These are phyloP conservation scores for Thymelicus acteon DNA, from an alignment of 2,888 invertebrate species.

Conservation along the genomic window DNA sequence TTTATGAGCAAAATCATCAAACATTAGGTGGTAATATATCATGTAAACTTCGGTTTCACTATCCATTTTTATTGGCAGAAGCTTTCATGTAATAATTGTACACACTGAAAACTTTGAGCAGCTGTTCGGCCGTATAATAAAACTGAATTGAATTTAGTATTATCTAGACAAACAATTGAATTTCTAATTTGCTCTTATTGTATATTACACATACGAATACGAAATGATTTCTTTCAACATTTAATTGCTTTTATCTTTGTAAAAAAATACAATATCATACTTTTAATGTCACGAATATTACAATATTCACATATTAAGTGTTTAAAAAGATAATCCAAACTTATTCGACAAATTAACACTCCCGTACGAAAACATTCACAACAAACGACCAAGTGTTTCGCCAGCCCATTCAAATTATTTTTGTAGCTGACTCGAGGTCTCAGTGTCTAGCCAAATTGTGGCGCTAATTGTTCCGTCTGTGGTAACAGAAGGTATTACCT, in stretches of 20 bases:
- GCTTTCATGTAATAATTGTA: constrained; percentile 15
- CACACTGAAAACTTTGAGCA: neutral
- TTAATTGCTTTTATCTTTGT: neutral
- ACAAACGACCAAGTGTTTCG: constrained; percentile 46
- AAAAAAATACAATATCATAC: too few species aligned
- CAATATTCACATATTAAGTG: too few species aligned
- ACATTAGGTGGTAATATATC: neutral
- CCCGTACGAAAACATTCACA: constrained; percentile 15
- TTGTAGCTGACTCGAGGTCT: constrained; percentile 72
- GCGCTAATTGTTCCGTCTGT: constrained; percentile 30
- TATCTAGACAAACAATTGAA: neutral
- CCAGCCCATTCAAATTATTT: constrained; percentile 76
- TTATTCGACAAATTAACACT: neutral
- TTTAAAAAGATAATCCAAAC: neutral
- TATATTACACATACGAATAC: neutral
- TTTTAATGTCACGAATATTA: too few species aligned
- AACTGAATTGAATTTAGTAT: constrained; percentile 1
- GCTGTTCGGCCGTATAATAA: constrained; percentile 9
- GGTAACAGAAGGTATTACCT: too few species aligned
- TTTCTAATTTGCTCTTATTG: neutral
- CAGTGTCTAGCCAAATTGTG: constrained; percentile 52
- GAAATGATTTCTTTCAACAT: neutral
- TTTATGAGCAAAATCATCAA: neutral
- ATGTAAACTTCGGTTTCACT: constrained; percentile 4
- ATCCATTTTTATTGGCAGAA: constrained; percentile 2